Conservation (phyloP, 1,140 invertebrate species). For the Drosophila teissieri region DNA sequence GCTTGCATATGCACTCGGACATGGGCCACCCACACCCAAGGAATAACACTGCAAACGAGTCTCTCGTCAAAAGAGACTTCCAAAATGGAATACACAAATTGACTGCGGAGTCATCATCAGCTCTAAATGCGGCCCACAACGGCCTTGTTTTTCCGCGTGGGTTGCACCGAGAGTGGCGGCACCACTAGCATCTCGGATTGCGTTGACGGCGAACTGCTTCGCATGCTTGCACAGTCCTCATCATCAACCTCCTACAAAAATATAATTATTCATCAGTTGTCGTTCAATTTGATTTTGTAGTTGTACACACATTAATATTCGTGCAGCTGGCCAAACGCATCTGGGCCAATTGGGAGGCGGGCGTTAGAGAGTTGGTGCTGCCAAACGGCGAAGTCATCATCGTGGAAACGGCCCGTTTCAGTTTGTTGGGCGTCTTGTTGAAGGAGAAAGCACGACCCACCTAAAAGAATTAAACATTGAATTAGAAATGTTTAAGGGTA, state of each 20-base stretch:
- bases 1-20: constrained; percentile 17
- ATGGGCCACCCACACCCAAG: constrained; percentile 15
- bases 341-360: constrained; percentile 90
- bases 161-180: constrained; percentile 92
- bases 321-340: constrained; percentile 93
- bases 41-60: constrained; percentile 38
- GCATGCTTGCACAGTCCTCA: constrained; percentile 85
- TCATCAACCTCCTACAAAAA: constrained; percentile 87
- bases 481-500: background rate
- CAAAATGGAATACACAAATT: constrained; percentile 64
- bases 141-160: constrained; percentile 89
- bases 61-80: constrained; percentile 21
- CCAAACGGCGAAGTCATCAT: constrained; percentile 95
- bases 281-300: background rate
- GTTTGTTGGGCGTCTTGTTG: constrained; percentile 96
- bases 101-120: constrained; percentile 15
- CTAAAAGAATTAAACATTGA: constrained; percentile 57
- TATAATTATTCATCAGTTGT: constrained; percentile 6
- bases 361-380: constrained; percentile 91
- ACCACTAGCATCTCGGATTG: constrained; percentile 88
- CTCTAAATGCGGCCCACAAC: constrained; percentile 67
- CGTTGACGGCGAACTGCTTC: constrained; percentile 86
- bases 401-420: constrained; percentile 97
- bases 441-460: constrained; percentile 96
- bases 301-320: constrained; percentile 91